These are phyloP conservation scores for Turdus rufiventris DNA, from an alignment of 2,113 vertebrate genomes.

Conservation along the genomic window DNA sequence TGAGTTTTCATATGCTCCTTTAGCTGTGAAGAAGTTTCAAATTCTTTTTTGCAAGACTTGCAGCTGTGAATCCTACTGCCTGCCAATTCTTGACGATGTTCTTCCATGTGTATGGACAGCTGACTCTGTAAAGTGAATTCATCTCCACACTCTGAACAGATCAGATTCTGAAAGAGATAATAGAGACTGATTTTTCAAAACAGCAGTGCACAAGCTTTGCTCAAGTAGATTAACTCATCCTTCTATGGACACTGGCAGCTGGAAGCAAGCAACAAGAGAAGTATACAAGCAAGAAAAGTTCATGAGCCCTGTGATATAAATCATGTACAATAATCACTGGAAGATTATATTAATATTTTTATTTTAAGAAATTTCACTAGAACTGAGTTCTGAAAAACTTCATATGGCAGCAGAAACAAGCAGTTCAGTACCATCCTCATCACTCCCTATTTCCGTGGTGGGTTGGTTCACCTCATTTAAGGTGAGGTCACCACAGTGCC, in stretches of 20 bases:
- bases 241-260: neutral
- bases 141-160: conserved; percentile 95
- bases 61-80: conserved; percentile 82
- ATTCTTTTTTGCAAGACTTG: conserved; percentile 87
- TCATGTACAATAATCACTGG: neutral
- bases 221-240: neutral
- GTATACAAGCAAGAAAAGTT: neutral
- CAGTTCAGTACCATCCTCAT: neutral
- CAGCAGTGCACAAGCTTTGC: neutral
- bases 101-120: conserved; percentile 89
- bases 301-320: neutral
- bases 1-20: conserved; percentile 93
- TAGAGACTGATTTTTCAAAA: neutral
- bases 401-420: neutral
- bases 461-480: neutral
- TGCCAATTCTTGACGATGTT: conserved; percentile 89
- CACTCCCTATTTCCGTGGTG: neutral
- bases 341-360: neutral
- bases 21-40: conserved; percentile 80
- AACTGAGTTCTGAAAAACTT: neutral
- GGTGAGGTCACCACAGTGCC: neutral
- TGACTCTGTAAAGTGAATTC: conserved; percentile 97
- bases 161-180: conserved; percentile 83
- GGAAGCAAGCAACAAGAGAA: neutral
- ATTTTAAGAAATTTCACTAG: neutral